Percentiles rank a stretch among this genome's conserved stretches.
These are phyloP conservation scores for Andrena haemorrhoa DNA, from an alignment of 2,888 invertebrate species.

Conservation along the genomic window DNA sequence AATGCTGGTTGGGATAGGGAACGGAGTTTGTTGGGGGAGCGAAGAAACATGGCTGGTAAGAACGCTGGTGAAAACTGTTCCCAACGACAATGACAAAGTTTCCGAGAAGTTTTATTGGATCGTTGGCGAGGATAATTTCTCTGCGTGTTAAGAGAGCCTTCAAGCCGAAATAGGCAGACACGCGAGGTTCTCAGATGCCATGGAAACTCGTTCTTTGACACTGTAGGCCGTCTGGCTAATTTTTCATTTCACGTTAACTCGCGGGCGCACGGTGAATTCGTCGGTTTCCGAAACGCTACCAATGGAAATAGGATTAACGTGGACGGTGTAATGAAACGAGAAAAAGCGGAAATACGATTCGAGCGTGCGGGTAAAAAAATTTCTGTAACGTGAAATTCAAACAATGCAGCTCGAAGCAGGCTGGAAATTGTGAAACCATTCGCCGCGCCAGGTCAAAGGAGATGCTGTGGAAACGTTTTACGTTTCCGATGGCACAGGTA, in stretches of 20 bases:
- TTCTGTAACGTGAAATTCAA: slow-evolving; percentile 1
- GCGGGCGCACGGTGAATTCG: neutral
- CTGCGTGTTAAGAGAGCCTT: slow-evolving; percentile 6
- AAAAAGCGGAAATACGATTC: neutral
- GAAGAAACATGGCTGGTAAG: neutral
- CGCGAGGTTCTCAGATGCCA: slow-evolving; percentile 19
- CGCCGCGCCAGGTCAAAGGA: neutral
- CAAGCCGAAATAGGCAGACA: slow-evolving; percentile 16
- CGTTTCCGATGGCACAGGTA: neutral
- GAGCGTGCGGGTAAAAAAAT: neutral
- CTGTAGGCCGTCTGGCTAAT: neutral
- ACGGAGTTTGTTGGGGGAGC: slow-evolving; percentile 1
- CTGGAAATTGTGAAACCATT: neutral
- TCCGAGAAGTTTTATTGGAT: slow-evolving; percentile 34
- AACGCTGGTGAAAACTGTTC: slow-evolving; percentile 8
- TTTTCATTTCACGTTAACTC: neutral
- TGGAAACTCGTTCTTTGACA: neutral
- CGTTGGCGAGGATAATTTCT: slow-evolving; percentile 30
- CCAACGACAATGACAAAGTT: slow-evolving; percentile 27
- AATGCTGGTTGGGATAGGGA: neutral
- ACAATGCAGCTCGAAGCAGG: neutral
- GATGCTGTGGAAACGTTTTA: neutral
- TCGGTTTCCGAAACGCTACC: neutral
- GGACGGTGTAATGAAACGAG: neutral
- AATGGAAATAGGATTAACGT: neutral